These are phyloP conservation scores for Montipora foliosa DNA, from an alignment of 64 coral and sea anemone genomes.

Conservation along the genomic window DNA sequence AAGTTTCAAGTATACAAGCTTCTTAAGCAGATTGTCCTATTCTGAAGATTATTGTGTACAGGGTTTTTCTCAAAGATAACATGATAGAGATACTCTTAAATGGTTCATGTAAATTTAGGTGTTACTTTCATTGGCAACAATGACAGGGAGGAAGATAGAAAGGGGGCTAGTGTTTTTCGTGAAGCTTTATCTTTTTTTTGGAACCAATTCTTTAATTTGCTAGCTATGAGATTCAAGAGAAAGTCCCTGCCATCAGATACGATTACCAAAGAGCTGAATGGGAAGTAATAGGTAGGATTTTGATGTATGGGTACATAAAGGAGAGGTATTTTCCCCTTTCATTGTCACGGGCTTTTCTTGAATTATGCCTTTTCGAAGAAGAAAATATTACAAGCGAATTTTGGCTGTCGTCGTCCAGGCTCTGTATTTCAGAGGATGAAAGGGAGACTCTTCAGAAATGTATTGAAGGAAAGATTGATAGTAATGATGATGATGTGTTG, in stretches of 20 bases:
- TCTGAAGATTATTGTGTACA: background rate
- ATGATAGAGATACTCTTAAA: conserved; percentile 9
- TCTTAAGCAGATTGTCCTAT: background rate
- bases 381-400: conserved; percentile 28
- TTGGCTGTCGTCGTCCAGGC: conserved; percentile 17
- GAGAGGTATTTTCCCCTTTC: conserved; percentile 73
- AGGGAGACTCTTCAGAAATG: conserved; percentile 48
- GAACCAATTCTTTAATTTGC: conserved; percentile 47
- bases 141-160: background rate
- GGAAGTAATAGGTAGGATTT: conserved; percentile 66
- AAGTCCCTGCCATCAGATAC: conserved; percentile 77
- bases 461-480: conserved; percentile 39
- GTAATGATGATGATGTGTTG: conserved; percentile 60
- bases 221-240: conserved; percentile 68
- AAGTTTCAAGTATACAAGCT: background rate
- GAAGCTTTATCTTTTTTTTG: conserved; percentile 2
- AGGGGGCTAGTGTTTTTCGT: conserved; percentile 14
- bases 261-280: conserved; percentile 76
- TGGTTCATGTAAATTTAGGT: conserved; percentile 12
- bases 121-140: background rate
- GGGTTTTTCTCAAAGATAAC: background rate
- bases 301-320: conserved; percentile 58
- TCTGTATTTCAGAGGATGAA: conserved; percentile 62
- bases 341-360: conserved; percentile 65
- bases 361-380: conserved; percentile 56